phyloP scores from a whole-genome alignment of 2,113 vertebrate species.

The Fulica atra region DNA sequence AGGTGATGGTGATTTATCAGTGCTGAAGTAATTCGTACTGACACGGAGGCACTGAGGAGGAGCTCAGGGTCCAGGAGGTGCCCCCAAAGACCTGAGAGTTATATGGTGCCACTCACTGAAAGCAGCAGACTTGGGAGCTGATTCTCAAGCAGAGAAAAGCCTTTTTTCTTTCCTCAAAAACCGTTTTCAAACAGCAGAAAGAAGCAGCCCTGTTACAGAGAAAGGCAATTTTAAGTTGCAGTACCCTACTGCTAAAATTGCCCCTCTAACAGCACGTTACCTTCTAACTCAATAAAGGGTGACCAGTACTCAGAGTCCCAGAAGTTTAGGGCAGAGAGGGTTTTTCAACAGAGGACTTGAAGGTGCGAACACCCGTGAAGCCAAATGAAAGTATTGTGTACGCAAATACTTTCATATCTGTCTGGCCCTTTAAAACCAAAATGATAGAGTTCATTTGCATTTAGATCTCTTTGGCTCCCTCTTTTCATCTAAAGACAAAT shows the following conservation, averaged over 20 bases:
- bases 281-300: not conserved
- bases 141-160: not conserved
- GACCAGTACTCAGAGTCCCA: not conserved
- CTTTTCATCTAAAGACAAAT: conserved; percentile 83
- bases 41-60: not conserved
- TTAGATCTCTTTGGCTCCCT: conserved; percentile 78
- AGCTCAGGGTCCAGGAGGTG: conserved; percentile 28
- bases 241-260: not conserved
- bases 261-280: not conserved
- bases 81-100: conserved; percentile 23
- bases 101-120: not conserved
- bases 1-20: conserved; percentile 46
- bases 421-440: conserved; percentile 75
- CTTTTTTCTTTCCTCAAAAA: not conserved
- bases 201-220: not conserved
- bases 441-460: conserved; percentile 79
- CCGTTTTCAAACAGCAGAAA: not conserved
- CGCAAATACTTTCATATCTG: not conserved
- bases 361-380: not conserved
- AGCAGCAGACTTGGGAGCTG: not conserved
- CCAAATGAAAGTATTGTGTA: not conserved
- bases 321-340: not conserved
- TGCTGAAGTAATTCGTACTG: conserved; percentile 43
- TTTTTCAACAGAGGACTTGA: not conserved
- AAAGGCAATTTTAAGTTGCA: not conserved